A percentile compares a stretch with the other conserved stretches of the same genome.
Evolutionary conservation across 2,797 vertebrate species (phyloP).

Genomic region (Sorex maritimensis): DNA sequence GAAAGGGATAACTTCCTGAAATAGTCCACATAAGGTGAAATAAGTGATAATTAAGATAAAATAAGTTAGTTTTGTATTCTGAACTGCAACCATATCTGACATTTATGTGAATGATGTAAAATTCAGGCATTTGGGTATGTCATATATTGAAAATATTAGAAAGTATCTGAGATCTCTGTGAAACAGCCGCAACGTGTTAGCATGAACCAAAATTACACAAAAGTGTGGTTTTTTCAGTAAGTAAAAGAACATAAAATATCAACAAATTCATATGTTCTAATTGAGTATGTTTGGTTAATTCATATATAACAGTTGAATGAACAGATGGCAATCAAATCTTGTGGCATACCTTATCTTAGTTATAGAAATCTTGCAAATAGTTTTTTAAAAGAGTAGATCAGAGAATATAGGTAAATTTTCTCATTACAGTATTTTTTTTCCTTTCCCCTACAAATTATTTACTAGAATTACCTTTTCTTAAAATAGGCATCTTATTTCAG

Average conservation of each 20-base stretch:
- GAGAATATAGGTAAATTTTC: conserved; percentile 20
- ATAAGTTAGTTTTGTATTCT: background rate
- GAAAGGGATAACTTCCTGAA: background rate
- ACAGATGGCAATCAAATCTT: conserved; percentile 43
- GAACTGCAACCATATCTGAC: background rate
- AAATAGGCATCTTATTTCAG: conserved; percentile 55
- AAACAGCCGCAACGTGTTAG: conserved; percentile 1
- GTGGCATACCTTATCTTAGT: background rate
- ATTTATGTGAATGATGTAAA: background rate
- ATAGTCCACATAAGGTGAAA: background rate
- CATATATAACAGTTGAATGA: background rate
- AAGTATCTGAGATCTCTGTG: background rate
- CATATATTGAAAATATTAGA: background rate
- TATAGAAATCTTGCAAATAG: conserved; percentile 36
- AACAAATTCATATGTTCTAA: background rate
- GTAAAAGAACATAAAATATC: background rate
- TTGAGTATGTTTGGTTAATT: conserved; percentile 15
- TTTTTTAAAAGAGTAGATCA: conserved; percentile 57
- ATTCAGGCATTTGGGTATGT: background rate
- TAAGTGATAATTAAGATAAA: conserved; percentile 8
- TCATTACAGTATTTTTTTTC: conserved; percentile 58
- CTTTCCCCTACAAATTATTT: conserved; percentile 6
- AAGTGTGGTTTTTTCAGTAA: conserved; percentile 34
- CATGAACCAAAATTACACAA: background rate
- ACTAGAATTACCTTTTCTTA: conserved; percentile 48